phyloP scores from a whole-genome alignment of 1,140 invertebrate species.

The Varroa destructor region DNA sequence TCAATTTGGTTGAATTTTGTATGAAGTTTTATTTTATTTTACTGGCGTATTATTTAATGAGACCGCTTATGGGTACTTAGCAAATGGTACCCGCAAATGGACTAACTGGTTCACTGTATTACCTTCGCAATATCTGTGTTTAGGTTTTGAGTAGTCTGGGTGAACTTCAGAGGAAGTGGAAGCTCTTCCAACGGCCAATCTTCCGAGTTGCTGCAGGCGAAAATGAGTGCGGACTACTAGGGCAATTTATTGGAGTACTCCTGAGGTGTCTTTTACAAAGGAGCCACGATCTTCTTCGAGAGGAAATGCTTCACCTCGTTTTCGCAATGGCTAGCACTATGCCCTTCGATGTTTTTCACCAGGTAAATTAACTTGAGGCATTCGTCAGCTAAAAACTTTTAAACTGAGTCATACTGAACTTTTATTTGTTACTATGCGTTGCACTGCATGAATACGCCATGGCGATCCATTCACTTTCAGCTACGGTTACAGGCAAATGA shows the following conservation, averaged over 20 bases:
- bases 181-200: background rate
- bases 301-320: constrained; percentile 16
- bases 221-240: background rate
- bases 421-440: too few relatives aligned
- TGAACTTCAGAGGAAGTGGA: constrained; percentile 10
- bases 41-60: too few relatives aligned
- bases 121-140: background rate
- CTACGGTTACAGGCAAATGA: too few relatives aligned
- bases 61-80: too few relatives aligned
- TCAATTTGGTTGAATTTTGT: background rate
- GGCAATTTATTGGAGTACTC: background rate
- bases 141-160: constrained; percentile 5
- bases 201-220: background rate
- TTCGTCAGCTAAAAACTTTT: too few relatives aligned
- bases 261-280: background rate
- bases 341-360: background rate
- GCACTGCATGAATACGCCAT: too few relatives aligned
- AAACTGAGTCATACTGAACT: too few relatives aligned
- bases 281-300: constrained; percentile 17
- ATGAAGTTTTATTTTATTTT: too few relatives aligned
- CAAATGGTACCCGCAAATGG: background rate
- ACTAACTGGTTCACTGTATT: background rate
- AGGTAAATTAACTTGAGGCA: background rate
- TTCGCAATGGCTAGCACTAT: constrained; percentile 11
- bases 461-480: too few relatives aligned